These are phyloP conservation scores for Strigamia transsilvanica DNA, from an alignment of 2,888 invertebrate genomes.

Conservation along the genomic window DNA sequence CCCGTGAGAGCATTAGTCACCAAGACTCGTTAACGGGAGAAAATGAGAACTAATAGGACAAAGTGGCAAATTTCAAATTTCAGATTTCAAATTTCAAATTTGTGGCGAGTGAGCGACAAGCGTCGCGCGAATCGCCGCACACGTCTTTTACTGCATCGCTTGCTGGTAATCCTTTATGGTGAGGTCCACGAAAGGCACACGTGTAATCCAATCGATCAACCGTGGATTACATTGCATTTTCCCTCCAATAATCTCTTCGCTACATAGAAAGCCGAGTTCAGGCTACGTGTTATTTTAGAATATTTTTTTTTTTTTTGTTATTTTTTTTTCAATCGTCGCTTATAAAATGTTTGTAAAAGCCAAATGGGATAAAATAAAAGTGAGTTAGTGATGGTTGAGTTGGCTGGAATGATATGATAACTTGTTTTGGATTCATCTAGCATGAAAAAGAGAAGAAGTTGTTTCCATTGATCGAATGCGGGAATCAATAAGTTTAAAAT, in stretches of 20 bases:
- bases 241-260: slow-evolving; percentile 27
- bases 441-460: not conserved
- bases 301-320: not conserved
- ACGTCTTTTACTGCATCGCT: slow-evolving; percentile 45
- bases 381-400: not conserved
- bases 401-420: not conserved
- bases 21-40: too few relatives aligned
- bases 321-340: not conserved
- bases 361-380: slow-evolving; percentile 21
- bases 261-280: not conserved
- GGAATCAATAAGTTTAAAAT: slow-evolving; percentile 11
- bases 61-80: not conserved
- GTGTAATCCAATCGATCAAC: slow-evolving; percentile 49
- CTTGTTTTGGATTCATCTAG: slow-evolving; percentile 40
- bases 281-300: too few relatives aligned
- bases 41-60: not conserved
- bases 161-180: slow-evolving; percentile 35
- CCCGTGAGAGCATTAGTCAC: too few relatives aligned
- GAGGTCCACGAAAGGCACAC: slow-evolving; percentile 38
- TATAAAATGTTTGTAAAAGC: not conserved
- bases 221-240: slow-evolving; percentile 43
- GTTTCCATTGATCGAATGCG: not conserved
- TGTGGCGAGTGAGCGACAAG: slow-evolving; percentile 13
- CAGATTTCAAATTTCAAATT: too few relatives aligned
- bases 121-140: slow-evolving; percentile 24